A percentile compares a stretch with the other conserved stretches of the same genome.
These are phyloP conservation scores for Laterallus jamaicensis DNA, from an alignment of 2,113 vertebrate genomes.

Conservation along the genomic window DNA sequence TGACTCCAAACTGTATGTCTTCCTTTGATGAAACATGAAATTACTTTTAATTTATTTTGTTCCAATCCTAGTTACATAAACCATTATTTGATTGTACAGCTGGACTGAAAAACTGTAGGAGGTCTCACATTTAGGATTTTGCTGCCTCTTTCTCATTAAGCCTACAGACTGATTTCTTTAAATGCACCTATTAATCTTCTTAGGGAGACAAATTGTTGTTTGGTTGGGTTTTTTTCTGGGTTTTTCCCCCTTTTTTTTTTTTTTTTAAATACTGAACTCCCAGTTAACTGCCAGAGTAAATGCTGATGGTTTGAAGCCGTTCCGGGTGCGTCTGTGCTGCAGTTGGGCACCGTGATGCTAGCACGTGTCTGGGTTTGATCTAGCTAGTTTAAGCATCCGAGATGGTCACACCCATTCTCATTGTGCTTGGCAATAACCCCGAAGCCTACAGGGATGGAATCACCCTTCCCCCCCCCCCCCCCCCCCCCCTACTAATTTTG, in stretches of 20 bases:
- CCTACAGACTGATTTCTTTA: constrained; percentile 58
- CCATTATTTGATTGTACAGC: constrained; percentile 53
- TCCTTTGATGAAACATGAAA: constrained; percentile 51
- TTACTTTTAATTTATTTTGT: constrained; percentile 65
- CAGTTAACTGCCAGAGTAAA: background rate
- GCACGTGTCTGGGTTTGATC: background rate
- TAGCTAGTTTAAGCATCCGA: background rate
- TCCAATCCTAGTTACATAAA: constrained; percentile 58
- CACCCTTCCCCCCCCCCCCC: no score
- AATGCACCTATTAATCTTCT: constrained; percentile 64
- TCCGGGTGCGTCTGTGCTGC: background rate
- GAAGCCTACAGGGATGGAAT: background rate
- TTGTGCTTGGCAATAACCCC: background rate
- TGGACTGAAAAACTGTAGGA: constrained; percentile 50
- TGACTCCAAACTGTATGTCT: background rate
- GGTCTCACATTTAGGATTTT: constrained; percentile 59
- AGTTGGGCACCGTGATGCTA: fast-evolving
- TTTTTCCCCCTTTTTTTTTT: background rate
- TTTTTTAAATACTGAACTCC: background rate
- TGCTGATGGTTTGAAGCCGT: background rate
- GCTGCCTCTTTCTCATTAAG: constrained; percentile 60
- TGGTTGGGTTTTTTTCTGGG: background rate
- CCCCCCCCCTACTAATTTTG: no score
- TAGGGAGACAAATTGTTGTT: constrained; percentile 41
- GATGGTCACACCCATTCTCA: background rate